A percentile compares a stretch with the other conserved stretches of the same genome.
These are phyloP conservation scores for Pseudorectes ferrugineus DNA, from an alignment of 2,113 vertebrate species.

Conservation along the genomic window DNA sequence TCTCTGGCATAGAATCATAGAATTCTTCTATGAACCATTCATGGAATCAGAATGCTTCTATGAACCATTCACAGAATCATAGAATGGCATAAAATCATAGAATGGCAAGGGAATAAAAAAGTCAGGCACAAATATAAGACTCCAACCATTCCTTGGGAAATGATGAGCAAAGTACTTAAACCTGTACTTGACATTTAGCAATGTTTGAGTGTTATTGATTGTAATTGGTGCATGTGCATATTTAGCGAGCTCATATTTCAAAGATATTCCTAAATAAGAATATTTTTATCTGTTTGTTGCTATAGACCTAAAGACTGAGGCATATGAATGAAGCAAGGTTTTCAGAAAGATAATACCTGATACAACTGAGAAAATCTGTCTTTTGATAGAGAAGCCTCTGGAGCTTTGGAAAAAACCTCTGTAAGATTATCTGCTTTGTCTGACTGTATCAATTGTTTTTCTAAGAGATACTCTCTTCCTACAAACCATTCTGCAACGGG, in stretches of 20 bases:
- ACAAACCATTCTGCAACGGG: not conserved
- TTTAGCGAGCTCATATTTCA: not conserved
- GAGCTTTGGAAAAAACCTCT: not conserved
- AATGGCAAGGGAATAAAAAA: not conserved
- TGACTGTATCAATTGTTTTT: not conserved
- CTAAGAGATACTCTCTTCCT: not conserved
- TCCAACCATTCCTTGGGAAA: not conserved
- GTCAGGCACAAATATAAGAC: not conserved
- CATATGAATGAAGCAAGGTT: not conserved
- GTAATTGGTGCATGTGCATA: not conserved
- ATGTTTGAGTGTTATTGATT: not conserved
- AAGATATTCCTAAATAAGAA: not conserved
- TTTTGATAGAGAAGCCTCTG: not conserved
- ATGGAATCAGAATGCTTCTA: not conserved
- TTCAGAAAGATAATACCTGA: not conserved
- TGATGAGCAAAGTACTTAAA: not conserved
- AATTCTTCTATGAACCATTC: not conserved
- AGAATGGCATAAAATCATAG: not conserved
- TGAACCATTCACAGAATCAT: not conserved
- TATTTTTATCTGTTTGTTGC: not conserved
- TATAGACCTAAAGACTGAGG: not conserved
- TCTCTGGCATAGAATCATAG: not conserved
- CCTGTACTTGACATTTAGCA: slow-evolving; percentile 12
- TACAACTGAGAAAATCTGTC: not conserved
- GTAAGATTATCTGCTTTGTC: not conserved